These are phyloP conservation scores for Parochlus steinenii DNA, from an alignment of 2,888 invertebrate species.

Conservation along the genomic window DNA sequence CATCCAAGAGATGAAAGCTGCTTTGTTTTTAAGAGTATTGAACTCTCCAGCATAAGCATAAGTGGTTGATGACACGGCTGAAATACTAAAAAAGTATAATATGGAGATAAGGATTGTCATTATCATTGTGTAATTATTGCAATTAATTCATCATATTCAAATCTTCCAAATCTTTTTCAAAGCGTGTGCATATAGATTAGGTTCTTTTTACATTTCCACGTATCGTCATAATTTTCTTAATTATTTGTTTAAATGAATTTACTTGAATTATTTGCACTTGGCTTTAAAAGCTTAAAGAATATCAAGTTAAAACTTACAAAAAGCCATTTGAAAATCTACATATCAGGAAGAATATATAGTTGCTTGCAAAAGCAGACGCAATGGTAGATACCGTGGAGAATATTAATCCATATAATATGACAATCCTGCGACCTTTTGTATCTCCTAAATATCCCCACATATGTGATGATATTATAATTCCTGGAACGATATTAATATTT, in stretches of 20 bases:
- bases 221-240: no score
- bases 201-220: no score
- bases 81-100: constrained; percentile 3
- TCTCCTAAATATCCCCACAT: constrained; percentile 2
- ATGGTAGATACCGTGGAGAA: not conserved
- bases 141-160: no score
- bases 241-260: no score
- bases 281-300: no score
- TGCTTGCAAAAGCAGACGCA: not conserved
- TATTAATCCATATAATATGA: not conserved
- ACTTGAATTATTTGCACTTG: no score
- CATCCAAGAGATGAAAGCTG: constrained; percentile 5
- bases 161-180: no score
- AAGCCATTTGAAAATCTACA: constrained; percentile 5
- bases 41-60: constrained; percentile 9
- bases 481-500: no score
- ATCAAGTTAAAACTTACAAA: constrained; percentile 2
- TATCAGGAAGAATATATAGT: not conserved
- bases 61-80: not conserved
- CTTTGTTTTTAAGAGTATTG: not conserved
- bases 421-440: not conserved
- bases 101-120: no score
- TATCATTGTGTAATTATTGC: no score
- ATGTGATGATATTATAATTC: constrained; percentile 2
- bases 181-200: no score